Conservation (phyloP, 53 echinoderm and acorn worm genomes). For the Pentamera pediparva region DNA sequence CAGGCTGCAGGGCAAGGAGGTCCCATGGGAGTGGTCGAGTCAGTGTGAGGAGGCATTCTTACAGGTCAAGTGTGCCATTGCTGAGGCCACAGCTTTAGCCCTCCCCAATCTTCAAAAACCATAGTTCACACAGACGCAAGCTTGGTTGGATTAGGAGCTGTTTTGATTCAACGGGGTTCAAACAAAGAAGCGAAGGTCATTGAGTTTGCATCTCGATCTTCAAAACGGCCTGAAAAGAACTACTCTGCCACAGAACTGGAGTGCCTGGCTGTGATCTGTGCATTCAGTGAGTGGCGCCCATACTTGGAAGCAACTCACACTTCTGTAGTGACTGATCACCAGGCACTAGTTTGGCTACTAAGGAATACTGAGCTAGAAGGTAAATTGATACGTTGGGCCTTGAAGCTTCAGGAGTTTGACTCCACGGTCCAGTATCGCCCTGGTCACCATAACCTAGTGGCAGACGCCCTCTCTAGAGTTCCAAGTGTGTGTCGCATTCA, state of each 20-base stretch:
- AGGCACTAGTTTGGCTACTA: constrained; percentile 24
- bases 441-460: constrained; percentile 24
- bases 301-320: constrained; percentile 29
- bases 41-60: constrained; percentile 28
- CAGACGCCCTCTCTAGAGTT: constrained; percentile 17
- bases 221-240: constrained; percentile 35
- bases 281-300: constrained; percentile 24
- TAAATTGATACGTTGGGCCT: constrained; percentile 40
- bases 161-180: no score
- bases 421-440: constrained; percentile 44
- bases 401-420: constrained; percentile 34
- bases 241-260: constrained; percentile 50
- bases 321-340: constrained; percentile 1
- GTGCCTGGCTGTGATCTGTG: constrained; percentile 53
- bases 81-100: no score
- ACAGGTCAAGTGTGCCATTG: no score
- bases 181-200: no score
- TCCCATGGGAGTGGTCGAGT: constrained; percentile 17
- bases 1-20: constrained; percentile 20
- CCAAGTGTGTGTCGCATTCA: neutral
- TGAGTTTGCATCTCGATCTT: constrained; percentile 40
- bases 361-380: constrained; percentile 14
- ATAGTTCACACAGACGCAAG: no score
- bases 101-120: no score
- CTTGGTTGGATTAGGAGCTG: no score